Conservation (phyloP, 2,797 vertebrate species). For the Falco peregrinus region DNA sequence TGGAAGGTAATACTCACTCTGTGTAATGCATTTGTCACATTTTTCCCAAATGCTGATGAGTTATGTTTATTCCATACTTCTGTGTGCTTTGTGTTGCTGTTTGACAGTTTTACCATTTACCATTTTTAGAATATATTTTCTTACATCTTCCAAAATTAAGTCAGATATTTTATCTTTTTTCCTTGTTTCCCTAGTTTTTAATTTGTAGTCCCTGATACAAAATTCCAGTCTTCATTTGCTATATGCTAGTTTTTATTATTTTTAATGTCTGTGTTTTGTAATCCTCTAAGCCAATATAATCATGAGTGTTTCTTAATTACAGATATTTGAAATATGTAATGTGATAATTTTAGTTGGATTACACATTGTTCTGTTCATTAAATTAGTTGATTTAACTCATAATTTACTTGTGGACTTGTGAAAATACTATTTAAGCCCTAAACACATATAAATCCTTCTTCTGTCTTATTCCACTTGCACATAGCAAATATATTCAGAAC, state of each 20-base stretch:
- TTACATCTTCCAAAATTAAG: not conserved
- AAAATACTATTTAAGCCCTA: not conserved
- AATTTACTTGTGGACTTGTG: not conserved
- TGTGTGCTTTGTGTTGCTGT: not conserved
- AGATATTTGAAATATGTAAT: not conserved
- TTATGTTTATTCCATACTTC: not conserved
- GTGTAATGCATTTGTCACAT: not conserved
- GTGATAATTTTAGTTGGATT: not conserved
- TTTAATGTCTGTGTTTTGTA: not conserved
- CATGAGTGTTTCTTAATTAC: not conserved
- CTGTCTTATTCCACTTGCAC: not conserved
- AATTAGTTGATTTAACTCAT: not conserved
- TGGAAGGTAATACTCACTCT: not conserved
- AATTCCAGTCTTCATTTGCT: not conserved
- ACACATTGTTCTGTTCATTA: not conserved
- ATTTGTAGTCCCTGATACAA: not conserved
- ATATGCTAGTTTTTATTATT: not conserved
- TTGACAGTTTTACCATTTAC: not conserved
- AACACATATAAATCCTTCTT: not conserved
- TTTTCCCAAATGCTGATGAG: not conserved
- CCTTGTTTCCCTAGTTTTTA: not conserved
- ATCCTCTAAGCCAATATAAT: not conserved
- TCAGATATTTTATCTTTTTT: not conserved
- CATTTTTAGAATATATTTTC: not conserved
- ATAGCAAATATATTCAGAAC: not conserved